Conservation (phyloP, 2,113 vertebrate genomes). For the Taxidea taxus region DNA sequence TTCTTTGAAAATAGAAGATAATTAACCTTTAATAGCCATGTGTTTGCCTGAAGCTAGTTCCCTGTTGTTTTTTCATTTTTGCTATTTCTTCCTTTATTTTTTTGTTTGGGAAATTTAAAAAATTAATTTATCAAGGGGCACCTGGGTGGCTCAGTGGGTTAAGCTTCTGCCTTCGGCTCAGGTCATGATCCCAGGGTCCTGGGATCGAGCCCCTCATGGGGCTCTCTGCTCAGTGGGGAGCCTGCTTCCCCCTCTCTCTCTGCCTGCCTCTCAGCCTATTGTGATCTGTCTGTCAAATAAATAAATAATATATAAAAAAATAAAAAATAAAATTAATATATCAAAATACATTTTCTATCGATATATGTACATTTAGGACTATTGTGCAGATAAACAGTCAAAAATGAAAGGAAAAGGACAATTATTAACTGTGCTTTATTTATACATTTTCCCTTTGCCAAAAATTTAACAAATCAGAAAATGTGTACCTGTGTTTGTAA, state of each 20-base stretch:
- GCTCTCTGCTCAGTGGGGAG: too few species aligned
- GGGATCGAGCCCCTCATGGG: too few species aligned
- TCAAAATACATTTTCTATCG: background rate
- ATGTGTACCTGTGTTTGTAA: background rate
- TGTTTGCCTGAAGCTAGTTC: background rate
- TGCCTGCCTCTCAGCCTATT: too few species aligned
- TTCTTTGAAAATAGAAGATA: background rate
- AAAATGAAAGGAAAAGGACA: background rate
- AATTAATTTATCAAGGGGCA: too few species aligned
- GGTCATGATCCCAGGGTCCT: too few species aligned
- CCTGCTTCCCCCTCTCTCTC: too few species aligned
- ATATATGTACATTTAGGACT: background rate
- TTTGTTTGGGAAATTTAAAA: background rate
- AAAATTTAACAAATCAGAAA: background rate
- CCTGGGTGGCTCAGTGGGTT: too few species aligned
- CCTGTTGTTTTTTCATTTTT: background rate
- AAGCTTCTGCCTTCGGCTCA: too few species aligned
- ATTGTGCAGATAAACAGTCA: background rate
- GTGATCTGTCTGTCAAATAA: too few species aligned
- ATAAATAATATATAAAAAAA: too few species aligned
- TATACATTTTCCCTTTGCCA: background rate
- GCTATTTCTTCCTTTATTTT: background rate
- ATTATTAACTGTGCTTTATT: background rate
- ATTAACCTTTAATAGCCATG: background rate
- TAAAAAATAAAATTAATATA: background rate